Conservation (phyloP, 2,797 vertebrate genomes). For the Myotis pilosus region DNA sequence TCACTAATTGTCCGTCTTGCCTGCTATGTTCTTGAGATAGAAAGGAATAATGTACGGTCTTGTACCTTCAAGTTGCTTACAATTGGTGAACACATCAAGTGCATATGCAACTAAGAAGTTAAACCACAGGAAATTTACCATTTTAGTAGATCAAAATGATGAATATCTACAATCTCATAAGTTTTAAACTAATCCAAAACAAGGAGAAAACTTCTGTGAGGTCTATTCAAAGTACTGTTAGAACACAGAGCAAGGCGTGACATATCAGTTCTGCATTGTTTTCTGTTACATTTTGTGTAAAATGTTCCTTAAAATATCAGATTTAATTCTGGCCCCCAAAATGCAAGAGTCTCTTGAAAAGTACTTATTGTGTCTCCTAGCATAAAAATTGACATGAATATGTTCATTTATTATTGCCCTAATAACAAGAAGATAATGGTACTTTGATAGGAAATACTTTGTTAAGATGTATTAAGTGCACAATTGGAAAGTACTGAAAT, state of each 20-base stretch:
- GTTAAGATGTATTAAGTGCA: background rate
- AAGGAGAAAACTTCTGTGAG: background rate
- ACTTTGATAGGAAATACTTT: background rate
- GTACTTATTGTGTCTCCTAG: slow-evolving; percentile 25
- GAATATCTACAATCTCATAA: background rate
- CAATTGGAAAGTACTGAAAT: background rate
- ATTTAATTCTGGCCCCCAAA: background rate
- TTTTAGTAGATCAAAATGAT: background rate
- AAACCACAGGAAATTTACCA: background rate
- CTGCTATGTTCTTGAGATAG: background rate
- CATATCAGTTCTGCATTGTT: background rate
- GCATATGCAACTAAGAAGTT: background rate
- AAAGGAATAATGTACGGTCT: background rate
- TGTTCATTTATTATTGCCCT: background rate
- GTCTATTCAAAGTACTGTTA: background rate
- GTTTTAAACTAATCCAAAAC: background rate
- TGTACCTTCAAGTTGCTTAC: background rate
- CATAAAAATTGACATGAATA: background rate
- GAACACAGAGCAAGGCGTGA: background rate
- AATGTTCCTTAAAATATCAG: background rate
- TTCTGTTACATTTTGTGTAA: background rate
- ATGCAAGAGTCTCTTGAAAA: background rate
- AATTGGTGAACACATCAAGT: background rate
- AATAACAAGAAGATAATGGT: background rate
- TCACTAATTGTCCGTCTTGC: background rate